phyloP scores from a whole-genome alignment of 2,888 invertebrate species.

The Macrosoma leucophasiata region DNA sequence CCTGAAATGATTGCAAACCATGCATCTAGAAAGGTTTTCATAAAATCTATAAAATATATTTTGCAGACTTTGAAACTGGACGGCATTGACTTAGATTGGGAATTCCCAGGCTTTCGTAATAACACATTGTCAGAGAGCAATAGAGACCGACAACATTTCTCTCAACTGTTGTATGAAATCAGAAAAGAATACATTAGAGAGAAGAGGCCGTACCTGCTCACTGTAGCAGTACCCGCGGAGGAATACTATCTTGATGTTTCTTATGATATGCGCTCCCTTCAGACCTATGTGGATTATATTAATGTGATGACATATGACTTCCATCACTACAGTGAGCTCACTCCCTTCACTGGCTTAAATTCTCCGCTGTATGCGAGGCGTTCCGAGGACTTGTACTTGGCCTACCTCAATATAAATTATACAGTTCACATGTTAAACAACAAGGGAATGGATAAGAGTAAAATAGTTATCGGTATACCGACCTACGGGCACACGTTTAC shows the following conservation, averaged over 20 bases:
- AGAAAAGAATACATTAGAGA: slow-evolving; percentile 78
- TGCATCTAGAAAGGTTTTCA: slow-evolving; percentile 79
- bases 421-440: slow-evolving; percentile 85
- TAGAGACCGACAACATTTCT: slow-evolving; percentile 82
- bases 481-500: slow-evolving; percentile 89
- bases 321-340: slow-evolving; percentile 83
- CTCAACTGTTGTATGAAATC: slow-evolving; percentile 83
- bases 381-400: slow-evolving; percentile 78
- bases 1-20: slow-evolving; percentile 83
- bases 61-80: slow-evolving; percentile 76
- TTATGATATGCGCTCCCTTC: slow-evolving; percentile 86
- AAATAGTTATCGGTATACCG: slow-evolving; percentile 90
- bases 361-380: slow-evolving; percentile 82
- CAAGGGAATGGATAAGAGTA: slow-evolving; percentile 84
- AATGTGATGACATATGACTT: slow-evolving; percentile 96
- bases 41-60: slow-evolving; percentile 70
- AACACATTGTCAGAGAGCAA: slow-evolving; percentile 21
- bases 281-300: slow-evolving; percentile 87
- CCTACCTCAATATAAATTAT: slow-evolving; percentile 87
- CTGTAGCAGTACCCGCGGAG: slow-evolving; percentile 88
- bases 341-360: slow-evolving; percentile 90
- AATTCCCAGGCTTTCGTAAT: slow-evolving; percentile 82
- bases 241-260: slow-evolving; percentile 83
- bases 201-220: slow-evolving; percentile 77
- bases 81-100: slow-evolving; percentile 90